These are phyloP conservation scores for Lophius piscatorius DNA, from an alignment of 2,113 vertebrate species.

Conservation along the genomic window DNA sequence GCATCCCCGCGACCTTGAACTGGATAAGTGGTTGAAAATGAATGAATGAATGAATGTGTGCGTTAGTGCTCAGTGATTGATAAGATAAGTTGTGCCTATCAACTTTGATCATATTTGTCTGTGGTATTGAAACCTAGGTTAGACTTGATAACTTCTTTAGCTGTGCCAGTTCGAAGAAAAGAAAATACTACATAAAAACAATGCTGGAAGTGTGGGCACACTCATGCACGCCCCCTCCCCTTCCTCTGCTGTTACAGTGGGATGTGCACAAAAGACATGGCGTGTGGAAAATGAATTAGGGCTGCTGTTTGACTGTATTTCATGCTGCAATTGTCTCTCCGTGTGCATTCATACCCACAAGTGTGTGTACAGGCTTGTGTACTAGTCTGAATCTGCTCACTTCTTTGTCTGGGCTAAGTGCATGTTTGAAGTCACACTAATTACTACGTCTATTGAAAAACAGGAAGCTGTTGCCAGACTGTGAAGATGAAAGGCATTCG, in stretches of 20 bases:
- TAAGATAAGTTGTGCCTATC: conserved; percentile 69
- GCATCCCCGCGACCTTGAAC: too few relatives aligned
- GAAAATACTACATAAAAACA: conserved; percentile 53
- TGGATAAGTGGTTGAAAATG: not conserved
- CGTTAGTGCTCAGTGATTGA: conserved; percentile 43
- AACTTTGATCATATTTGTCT: conserved; percentile 54
- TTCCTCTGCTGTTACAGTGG: not conserved
- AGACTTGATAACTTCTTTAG: conserved; percentile 65
- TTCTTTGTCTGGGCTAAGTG: conserved; percentile 39
- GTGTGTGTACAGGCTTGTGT: not conserved
- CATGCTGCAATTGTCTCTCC: not conserved
- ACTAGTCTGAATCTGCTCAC: conserved; percentile 16
- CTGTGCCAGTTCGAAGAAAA: conserved; percentile 63
- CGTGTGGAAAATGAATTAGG: conserved; percentile 47
- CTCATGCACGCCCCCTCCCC: not conserved
- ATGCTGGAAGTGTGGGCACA: conserved; percentile 22
- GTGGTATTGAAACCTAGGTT: conserved; percentile 49
- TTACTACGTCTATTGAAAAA: conserved; percentile 55
- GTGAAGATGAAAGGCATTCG: conserved; percentile 68
- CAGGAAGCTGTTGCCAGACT: conserved; percentile 55
- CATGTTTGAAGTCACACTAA: conserved; percentile 51
- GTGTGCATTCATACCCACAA: not conserved
- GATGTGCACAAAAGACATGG: conserved; percentile 33
- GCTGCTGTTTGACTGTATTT: conserved; percentile 12
- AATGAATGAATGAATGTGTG: conserved; percentile 9